Base-by-base conservation (phyloP, 2,113 vertebrate genomes). In the Ariopsis seemanni region DNA sequence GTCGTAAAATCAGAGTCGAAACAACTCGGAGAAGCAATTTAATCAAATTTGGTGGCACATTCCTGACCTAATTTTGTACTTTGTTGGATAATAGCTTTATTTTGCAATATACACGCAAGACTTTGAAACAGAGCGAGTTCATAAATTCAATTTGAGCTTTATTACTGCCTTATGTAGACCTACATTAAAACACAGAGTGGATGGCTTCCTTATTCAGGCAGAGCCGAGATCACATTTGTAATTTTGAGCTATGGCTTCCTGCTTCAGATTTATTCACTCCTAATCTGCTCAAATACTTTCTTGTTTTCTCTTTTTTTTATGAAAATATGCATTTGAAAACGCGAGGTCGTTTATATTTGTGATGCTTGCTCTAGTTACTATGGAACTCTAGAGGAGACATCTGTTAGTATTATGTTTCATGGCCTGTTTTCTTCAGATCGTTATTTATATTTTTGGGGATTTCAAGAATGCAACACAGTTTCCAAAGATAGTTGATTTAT, bases 71-170 rank as follows among this genome's bases (percentile, higher is more conserved):
- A 95, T 95, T 94, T 94, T 92, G 93, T 91, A 94, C 93, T 93
- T 95, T 93, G 90, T 83, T 84, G 92, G 92, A 93, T 95, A 95
- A 95, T 94, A 93, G 93, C 92, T 94, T 94, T 95, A 93, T 95
- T 94, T 94, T 93, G 90, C 85, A 88, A 88, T 81, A 85, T 84
- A 88, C 92, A 93, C 90, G 89, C 89, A 69, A 92, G 91, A 92
- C 88, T 93, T 88, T 82, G 79, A 85, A 89, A 90, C 86, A 92
- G 91, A 91, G 88, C 62, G 91, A 93, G 94, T 94, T 94, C 92
- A 94, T 94, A 94, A 95, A 95, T 95, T 94, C 92, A 94, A 94
- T 94, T 95, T 95, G 93, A 95, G 93, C 92, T 94, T 94, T 94
- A 95, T 93, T 92, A 91, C 91, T 91, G 92, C 93, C 93, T 94